phyloP scores from a whole-genome alignment of 2,113 vertebrate genomes.

The Panthera leo region DNA sequence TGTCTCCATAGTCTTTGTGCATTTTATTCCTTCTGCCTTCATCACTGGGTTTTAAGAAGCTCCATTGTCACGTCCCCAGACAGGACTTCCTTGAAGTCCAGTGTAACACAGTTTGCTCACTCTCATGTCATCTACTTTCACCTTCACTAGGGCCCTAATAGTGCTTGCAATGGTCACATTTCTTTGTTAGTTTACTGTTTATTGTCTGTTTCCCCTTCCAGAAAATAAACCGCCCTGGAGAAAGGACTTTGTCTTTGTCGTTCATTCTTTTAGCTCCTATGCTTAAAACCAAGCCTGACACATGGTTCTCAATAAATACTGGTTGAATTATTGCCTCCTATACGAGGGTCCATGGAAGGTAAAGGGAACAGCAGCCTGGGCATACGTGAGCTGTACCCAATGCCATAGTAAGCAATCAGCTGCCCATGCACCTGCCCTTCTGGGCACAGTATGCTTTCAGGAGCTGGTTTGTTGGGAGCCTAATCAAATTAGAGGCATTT shows the following conservation, averaged over 20 bases:
- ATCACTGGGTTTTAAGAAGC: not conserved
- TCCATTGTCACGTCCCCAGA: not conserved
- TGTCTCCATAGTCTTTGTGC: not conserved
- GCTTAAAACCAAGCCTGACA: not conserved
- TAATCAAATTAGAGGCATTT: conserved; percentile 16
- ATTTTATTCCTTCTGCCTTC: not conserved
- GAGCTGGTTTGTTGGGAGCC: not conserved
- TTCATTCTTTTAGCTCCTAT: not conserved
- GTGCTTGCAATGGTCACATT: not conserved
- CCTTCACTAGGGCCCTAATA: not conserved
- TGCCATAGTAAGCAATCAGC: not conserved
- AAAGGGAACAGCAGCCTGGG: not conserved
- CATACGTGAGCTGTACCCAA: not conserved
- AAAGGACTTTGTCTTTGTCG: not conserved
- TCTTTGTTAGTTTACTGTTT: not conserved
- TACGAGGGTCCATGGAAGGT: not conserved
- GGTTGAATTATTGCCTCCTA: not conserved
- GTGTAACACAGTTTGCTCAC: not conserved
- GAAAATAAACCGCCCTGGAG: not conserved
- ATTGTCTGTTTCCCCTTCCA: not conserved
- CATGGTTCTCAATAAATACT: not conserved
- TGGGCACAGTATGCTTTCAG: not conserved
- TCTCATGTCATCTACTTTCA: not conserved
- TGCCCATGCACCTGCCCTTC: not conserved
- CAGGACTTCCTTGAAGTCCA: not conserved